Evolutionary conservation across 2,888 invertebrate species (phyloP), one percentile per base, ranked within the genome.

Genomic region (Epirrhoe alternata): DNA sequence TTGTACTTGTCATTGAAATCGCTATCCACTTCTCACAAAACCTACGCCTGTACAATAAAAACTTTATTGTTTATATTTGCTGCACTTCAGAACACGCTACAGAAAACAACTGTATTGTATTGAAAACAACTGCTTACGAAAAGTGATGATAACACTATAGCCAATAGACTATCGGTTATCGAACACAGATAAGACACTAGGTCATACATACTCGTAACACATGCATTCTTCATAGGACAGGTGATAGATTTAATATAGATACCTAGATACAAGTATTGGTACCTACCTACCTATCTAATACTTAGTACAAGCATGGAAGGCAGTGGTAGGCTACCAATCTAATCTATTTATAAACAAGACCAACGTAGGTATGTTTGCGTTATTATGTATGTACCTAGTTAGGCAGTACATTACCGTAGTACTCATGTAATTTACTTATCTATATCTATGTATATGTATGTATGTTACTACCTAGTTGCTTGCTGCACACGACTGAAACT

Each of bases 161-260:
- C 69, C 79, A 83, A 85, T 87, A 58, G 59, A 38, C 49, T 75
- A 77, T 77, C 79, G 75, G 80, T 84, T 91, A 90, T 90, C 89
- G 77, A 73, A 74, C 67, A 74, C 66, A 83, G 90, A 86, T 87
- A 89, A 85, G 78, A 76, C 73, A 80, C 73, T 79, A 62, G 77
- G 76, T 71, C 74, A 71, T 54, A 47, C 38, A 47, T 51, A 16
- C 12, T 14, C 14, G 54, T 61, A 53, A 33, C 56, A 35, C 50
- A 60, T 62, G 30, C 12, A 6, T 8, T 8, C 47, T 47, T 16
- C 14, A 5, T 53, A 33, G 17, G 16, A 24, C 6, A 54, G 16
- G 16, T 47, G 16, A n/a, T 47, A 16, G 12, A 16, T 7, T 35
- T 16, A 35, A 35, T 35, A 3, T 35, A 35, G n/a, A 8, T 35